Base-by-base conservation (phyloP, 2,888 invertebrate species). In the Danaus chrysippus region DNA sequence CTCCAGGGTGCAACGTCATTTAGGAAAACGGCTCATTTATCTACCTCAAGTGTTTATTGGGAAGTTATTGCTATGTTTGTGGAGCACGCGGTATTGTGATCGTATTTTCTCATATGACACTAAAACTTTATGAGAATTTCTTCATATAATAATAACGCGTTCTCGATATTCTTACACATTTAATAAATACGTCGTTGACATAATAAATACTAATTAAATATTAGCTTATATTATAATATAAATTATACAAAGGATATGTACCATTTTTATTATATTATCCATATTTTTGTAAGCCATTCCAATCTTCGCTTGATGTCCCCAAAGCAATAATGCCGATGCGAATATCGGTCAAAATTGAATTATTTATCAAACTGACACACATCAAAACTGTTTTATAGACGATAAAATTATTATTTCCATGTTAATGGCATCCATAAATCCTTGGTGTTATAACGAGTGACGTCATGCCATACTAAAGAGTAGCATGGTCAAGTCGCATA, bases 341-440 rank as follows among this genome's bases (percentile, higher is more conserved):
- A 76, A 78, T 77, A 73, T 72, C 70, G 72, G 70, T 73, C 69
- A 67, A 79, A 85, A 85, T 85, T 84, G 81, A 86, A 87, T 84
- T 83, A 86, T 85, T 81, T 81, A 83, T 80, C 78, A 80, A 83
- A 84, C 79, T 81, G 76, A 77, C 76, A 68, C 82, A 83, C 85
- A 87, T 86, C 83, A 86, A 86, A 85, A 82, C 81, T 77, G 76
- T 82, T 85, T 86, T 87, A 86, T 83, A 77, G 85, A 75, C 84
- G 78, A 85, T 87, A 87, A 88, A 83, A 86, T 86, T 84, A 87
- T 86, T 85, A 86, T 87, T 84, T 82, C 78, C 84, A 81, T 84
- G 87, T 86, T 87, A 83, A 87, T 86, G 77, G 85, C 81, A 62
- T 64, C 83, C 73, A 87, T 88, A 87, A 88, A 88, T 87, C 76